phyloP scores from a whole-genome alignment of 37 sponge, comb jelly and placozoan genomes.

The Theonella swinhoei region DNA sequence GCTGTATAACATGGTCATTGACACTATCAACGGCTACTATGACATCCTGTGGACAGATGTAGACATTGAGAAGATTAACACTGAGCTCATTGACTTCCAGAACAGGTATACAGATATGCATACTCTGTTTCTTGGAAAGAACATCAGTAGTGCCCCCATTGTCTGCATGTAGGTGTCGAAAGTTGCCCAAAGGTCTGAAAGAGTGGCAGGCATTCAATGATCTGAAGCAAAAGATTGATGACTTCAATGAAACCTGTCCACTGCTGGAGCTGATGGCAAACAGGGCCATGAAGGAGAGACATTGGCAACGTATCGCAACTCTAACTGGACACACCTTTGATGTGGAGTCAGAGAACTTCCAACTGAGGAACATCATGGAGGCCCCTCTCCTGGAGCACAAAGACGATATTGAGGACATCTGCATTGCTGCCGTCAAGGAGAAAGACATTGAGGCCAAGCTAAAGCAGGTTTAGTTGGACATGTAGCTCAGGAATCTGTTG shows the following conservation, averaged over 20 bases:
- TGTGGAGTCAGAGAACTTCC: conserved; percentile 86
- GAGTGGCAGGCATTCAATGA: conserved; percentile 98
- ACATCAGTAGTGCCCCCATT: no score
- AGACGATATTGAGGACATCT: conserved; percentile 97
- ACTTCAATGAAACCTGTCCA: conserved; percentile 97
- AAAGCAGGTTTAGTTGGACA: conserved; percentile 42
- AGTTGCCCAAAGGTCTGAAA: conserved; percentile 95
- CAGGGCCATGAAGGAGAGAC: conserved; percentile 94
- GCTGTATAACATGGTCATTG: conserved; percentile 89
- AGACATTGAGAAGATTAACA: conserved; percentile 95
- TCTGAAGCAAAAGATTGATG: conserved; percentile 93
- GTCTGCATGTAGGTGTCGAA: conserved; percentile 88
- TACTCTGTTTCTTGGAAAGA: no score
- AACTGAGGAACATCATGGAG: conserved; percentile 92
- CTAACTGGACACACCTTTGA: conserved; percentile 89
- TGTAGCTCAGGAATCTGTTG: background rate
- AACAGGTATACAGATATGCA: conserved; percentile 64
- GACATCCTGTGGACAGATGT: conserved; percentile 96
- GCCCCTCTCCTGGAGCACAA: conserved; percentile 90
- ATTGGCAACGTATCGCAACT: conserved; percentile 85
- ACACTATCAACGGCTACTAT: conserved; percentile 90
- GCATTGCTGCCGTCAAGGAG: conserved; percentile 98
- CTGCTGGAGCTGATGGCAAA: conserved; percentile 95
- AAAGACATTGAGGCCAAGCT: conserved; percentile 98
- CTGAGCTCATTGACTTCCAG: conserved; percentile 94